Evolutionary conservation across 2,888 invertebrate genomes (phyloP).

Genomic region (Protonemura montana): DNA sequence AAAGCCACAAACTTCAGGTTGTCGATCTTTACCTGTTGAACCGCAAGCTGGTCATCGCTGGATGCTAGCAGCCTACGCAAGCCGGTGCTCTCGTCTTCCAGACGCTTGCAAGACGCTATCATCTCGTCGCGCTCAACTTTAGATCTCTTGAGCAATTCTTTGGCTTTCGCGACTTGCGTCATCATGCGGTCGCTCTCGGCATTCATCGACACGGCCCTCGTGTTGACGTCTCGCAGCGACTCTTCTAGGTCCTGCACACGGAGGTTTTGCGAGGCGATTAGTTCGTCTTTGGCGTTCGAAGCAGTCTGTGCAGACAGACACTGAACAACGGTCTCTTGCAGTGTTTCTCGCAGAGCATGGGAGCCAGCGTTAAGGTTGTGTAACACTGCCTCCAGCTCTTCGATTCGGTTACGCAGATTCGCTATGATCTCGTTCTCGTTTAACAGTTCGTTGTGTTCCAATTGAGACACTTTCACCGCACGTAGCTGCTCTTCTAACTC

Average conservation of each 20-base stretch:
- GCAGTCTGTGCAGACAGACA: neutral
- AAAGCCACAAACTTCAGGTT: neutral
- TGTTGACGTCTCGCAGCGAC: constrained; percentile 35
- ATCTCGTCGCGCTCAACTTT: constrained; percentile 35
- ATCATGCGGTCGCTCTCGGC: constrained; percentile 36
- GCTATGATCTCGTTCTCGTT: neutral
- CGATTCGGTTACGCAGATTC: neutral
- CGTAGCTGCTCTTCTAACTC: constrained; percentile 5
- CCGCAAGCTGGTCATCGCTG: neutral
- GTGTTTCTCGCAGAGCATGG: neutral
- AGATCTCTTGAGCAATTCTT: constrained; percentile 39
- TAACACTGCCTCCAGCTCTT: neutral
- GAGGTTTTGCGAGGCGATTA: constrained; percentile 21
- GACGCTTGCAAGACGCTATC: neutral
- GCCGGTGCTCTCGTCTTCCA: neutral
- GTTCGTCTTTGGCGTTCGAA: constrained; percentile 38
- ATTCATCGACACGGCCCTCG: neutral
- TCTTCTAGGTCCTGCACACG: constrained; percentile 40
- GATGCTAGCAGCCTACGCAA: neutral
- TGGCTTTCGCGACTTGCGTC: constrained; percentile 41
- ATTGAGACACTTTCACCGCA: neutral
- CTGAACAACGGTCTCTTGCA: neutral
- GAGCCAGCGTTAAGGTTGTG: neutral
- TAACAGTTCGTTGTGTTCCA: neutral
- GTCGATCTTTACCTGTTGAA: neutral